phyloP scores from a whole-genome alignment of 2,113 vertebrate genomes.

The Microtus richardsoni region DNA sequence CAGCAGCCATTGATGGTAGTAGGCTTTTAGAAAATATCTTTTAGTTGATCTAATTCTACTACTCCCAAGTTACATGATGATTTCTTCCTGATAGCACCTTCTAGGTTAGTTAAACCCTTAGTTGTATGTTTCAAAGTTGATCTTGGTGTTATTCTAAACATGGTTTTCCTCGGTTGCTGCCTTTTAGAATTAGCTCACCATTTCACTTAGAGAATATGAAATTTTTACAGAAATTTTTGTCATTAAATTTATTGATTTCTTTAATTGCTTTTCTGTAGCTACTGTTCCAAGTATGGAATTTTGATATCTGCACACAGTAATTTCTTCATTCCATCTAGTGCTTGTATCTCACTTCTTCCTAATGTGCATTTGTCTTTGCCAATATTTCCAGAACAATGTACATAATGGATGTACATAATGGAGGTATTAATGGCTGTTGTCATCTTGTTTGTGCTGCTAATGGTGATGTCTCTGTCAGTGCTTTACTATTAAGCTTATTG shows the following conservation, averaged over 20 bases:
- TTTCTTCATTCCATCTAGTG: background rate
- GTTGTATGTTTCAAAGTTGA: background rate
- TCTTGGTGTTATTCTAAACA: background rate
- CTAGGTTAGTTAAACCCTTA: background rate
- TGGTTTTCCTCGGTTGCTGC: background rate
- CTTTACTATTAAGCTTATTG: slow-evolving; percentile 21
- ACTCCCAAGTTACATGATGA: background rate
- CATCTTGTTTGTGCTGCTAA: background rate
- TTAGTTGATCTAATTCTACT: background rate
- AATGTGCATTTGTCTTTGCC: slow-evolving; percentile 21
- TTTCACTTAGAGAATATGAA: background rate
- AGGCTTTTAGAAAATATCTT: background rate
- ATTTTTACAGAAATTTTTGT: background rate
- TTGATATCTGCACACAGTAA: background rate
- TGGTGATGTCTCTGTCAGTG: background rate
- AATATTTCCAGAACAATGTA: slow-evolving; percentile 1
- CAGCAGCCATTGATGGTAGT: background rate
- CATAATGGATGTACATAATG: background rate
- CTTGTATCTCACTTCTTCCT: slow-evolving; percentile 20
- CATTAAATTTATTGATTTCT: background rate
- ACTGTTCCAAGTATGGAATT: background rate
- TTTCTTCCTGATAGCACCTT: background rate
- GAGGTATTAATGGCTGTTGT: background rate
- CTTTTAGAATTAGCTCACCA: background rate
- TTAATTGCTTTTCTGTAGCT: background rate